phyloP scores from a whole-genome alignment of 2,888 invertebrate genomes.

The Meteorus cinctellus region DNA sequence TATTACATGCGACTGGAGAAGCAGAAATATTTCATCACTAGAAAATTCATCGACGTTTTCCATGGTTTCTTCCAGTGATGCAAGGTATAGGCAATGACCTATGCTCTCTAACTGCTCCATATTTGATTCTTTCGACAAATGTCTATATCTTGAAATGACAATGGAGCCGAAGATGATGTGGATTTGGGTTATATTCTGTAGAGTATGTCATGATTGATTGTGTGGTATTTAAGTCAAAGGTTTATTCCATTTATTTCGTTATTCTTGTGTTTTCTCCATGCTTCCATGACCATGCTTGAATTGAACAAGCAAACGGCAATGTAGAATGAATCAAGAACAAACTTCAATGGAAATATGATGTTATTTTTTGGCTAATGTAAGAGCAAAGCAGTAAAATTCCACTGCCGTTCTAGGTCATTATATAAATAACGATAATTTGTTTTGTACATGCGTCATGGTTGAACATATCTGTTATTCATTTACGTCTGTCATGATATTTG shows the following conservation, averaged over 20 bases:
- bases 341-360: neutral
- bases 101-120: too few relatives aligned
- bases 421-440: constrained; percentile 1
- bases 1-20: too few relatives aligned
- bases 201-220: neutral
- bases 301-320: neutral
- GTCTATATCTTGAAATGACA: too few relatives aligned
- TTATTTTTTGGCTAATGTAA: neutral
- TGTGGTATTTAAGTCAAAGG: neutral
- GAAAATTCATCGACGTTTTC: too few relatives aligned
- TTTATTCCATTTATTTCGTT: neutral
- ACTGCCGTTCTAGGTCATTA: neutral
- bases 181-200: neutral
- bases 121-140: too few relatives aligned
- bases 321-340: neutral
- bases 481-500: constrained; percentile 25
- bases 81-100: too few relatives aligned
- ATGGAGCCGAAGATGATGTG: too few relatives aligned
- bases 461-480: neutral
- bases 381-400: constrained; percentile 2
- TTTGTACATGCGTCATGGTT: constrained; percentile 14
- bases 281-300: neutral
- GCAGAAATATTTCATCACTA: too few relatives aligned
- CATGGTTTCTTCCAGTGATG: too few relatives aligned
- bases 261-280: neutral